Evolutionary conservation across 2,888 invertebrate genomes (phyloP).

Genomic region (Acleris holmiana): DNA sequence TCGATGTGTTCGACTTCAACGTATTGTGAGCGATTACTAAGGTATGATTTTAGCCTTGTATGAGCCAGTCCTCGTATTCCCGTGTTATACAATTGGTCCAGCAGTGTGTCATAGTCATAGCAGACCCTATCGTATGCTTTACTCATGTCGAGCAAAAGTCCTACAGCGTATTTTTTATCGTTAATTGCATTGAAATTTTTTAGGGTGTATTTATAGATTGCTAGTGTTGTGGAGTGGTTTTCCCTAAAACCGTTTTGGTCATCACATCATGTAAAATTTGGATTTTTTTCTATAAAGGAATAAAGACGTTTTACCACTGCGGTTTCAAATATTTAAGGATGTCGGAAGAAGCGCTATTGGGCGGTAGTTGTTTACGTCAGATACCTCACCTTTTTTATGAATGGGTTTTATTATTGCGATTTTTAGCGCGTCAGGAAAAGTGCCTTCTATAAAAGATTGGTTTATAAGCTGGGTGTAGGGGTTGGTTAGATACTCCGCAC

Average conservation of each 20-base stretch:
- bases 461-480: too few relatives aligned
- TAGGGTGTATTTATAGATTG: not conserved
- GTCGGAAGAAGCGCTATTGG: too few relatives aligned
- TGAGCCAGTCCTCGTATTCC: not conserved
- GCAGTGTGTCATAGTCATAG: not conserved
- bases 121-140: constrained; percentile 1
- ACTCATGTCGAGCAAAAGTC: not conserved
- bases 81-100: not conserved
- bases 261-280: not conserved
- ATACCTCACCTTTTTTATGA: too few relatives aligned
- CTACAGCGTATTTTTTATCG: not conserved
- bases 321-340: too few relatives aligned
- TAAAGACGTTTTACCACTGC: not conserved
- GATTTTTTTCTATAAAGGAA: not conserved
- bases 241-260: not conserved
- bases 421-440: too few relatives aligned
- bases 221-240: not conserved
- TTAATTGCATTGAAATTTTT: not conserved
- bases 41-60: not conserved
- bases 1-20: too few relatives aligned
- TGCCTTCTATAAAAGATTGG: too few relatives aligned
- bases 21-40: not conserved
- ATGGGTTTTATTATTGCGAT: too few relatives aligned
- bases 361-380: too few relatives aligned
- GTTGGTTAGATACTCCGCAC: too few relatives aligned